phyloP scores from a whole-genome alignment of 64 coral and sea anemone genomes.

The Catalaphyllia jardinei region DNA sequence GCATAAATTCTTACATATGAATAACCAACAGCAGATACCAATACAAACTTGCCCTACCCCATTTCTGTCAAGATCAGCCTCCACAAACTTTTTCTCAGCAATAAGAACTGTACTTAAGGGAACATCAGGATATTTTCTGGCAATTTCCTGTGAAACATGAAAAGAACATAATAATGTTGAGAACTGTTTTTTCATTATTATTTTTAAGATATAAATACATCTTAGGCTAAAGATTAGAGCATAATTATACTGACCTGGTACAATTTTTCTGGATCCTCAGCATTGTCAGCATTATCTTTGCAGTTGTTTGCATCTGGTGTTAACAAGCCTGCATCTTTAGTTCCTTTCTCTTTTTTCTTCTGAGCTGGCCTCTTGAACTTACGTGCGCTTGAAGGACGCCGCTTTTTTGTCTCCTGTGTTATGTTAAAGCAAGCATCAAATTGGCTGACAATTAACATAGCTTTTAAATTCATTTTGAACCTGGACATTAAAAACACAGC shows the following conservation, averaged over 20 bases:
- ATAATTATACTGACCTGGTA: slow-evolving; percentile 66
- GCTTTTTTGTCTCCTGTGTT: slow-evolving; percentile 60
- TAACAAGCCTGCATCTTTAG: slow-evolving; percentile 31
- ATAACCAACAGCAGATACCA: too few relatives aligned
- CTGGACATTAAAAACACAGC: too few relatives aligned
- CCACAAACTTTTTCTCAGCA: slow-evolving; percentile 95
- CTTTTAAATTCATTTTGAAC: too few relatives aligned
- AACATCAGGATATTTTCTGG: slow-evolving; percentile 78
- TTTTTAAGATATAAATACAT: not conserved
- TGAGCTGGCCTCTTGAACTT: slow-evolving; percentile 88
- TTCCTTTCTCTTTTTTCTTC: slow-evolving; percentile 60
- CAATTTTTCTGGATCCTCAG: slow-evolving; percentile 92
- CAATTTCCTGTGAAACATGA: slow-evolving; percentile 62
- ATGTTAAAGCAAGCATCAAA: too few relatives aligned
- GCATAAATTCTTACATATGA: too few relatives aligned
- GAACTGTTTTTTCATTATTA: not conserved
- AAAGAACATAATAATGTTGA: not conserved
- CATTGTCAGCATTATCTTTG: slow-evolving; percentile 46
- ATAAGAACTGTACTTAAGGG: slow-evolving; percentile 78
- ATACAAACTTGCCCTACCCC: slow-evolving; percentile 62
- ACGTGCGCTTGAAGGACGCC: slow-evolving; percentile 33
- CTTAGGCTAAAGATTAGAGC: not conserved
- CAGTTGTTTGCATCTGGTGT: slow-evolving; percentile 28
- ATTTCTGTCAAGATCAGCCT: slow-evolving; percentile 97
- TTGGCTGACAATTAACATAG: too few relatives aligned